A percentile compares a stretch with the other conserved stretches of the same genome.
These are phyloP conservation scores for Cichladusa arquata DNA, from an alignment of 2,113 vertebrate genomes.

Conservation along the genomic window DNA sequence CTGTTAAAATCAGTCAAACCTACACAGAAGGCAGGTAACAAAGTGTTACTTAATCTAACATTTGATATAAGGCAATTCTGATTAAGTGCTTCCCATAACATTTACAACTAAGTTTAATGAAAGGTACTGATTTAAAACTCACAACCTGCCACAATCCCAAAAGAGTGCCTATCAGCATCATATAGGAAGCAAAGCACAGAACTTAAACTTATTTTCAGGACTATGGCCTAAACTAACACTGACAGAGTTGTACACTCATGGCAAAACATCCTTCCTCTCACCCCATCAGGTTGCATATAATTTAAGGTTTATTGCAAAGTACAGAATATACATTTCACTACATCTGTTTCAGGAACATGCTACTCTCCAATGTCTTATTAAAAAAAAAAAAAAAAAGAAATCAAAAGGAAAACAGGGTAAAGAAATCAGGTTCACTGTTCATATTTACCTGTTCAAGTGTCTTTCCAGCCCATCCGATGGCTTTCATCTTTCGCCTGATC, in stretches of 20 bases:
- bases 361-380: not conserved
- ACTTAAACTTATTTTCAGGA: not conserved
- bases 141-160: not conserved
- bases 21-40: not conserved
- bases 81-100: not conserved
- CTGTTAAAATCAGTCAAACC: not conserved
- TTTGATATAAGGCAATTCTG: not conserved
- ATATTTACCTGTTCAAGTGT: conserved; percentile 85
- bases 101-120: not conserved
- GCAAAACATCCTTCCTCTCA: not conserved
- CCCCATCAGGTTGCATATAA: not conserved
- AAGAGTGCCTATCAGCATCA: not conserved
- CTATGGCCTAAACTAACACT: not conserved
- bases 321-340: not conserved
- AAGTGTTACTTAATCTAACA: not conserved
- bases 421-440: not conserved
- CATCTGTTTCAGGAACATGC: not conserved
- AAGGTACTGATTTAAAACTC: not conserved
- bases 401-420: not conserved
- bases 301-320: not conserved
- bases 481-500: conserved; percentile 92
- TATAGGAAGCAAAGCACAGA: not conserved
- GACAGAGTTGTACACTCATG: not conserved
- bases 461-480: conserved; percentile 94
- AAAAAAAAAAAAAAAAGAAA: not conserved